Conservation (phyloP, 2,888 invertebrate species). For the Hoplodrina ambigua region DNA sequence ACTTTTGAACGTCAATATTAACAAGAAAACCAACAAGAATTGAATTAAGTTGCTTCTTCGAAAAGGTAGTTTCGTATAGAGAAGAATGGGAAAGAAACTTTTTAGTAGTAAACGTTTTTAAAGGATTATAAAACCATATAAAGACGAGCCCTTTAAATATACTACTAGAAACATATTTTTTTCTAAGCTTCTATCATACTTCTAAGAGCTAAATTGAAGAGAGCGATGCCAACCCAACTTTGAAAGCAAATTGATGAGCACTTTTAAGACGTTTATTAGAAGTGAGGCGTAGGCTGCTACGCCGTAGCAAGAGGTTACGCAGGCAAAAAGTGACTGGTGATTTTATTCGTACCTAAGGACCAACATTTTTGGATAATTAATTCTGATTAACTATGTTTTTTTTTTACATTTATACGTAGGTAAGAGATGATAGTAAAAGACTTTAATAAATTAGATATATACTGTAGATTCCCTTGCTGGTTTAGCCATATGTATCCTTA, state of each 20-base stretch:
- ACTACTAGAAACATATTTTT: background rate
- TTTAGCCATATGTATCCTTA: too few species aligned
- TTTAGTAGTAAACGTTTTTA: too few species aligned
- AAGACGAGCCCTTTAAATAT: background rate
- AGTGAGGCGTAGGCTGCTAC: slow-evolving; percentile 20
- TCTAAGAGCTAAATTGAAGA: slow-evolving; percentile 8
- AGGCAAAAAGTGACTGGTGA: slow-evolving; percentile 24
- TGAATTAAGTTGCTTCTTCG: too few species aligned
- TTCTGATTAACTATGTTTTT: background rate
- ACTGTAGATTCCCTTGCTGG: too few species aligned
- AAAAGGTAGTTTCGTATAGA: too few species aligned
- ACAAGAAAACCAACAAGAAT: too few species aligned
- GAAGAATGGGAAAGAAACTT: too few species aligned
- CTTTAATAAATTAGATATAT: too few species aligned
- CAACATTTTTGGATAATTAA: background rate
- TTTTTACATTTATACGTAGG: background rate
- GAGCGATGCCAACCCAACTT: slow-evolving; percentile 12
- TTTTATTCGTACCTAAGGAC: slow-evolving; percentile 19
- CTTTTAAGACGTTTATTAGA: slow-evolving; percentile 43
- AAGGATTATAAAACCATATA: too few species aligned
- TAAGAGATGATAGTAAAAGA: too few species aligned
- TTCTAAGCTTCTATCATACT: slow-evolving; percentile 10
- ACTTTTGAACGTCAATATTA: too few species aligned
- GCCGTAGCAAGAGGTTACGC: slow-evolving; percentile 42
- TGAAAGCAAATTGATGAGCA: slow-evolving; percentile 33